Base-by-base conservation (phyloP, 1,140 invertebrate species). In the Dinoponera quadriceps region DNA sequence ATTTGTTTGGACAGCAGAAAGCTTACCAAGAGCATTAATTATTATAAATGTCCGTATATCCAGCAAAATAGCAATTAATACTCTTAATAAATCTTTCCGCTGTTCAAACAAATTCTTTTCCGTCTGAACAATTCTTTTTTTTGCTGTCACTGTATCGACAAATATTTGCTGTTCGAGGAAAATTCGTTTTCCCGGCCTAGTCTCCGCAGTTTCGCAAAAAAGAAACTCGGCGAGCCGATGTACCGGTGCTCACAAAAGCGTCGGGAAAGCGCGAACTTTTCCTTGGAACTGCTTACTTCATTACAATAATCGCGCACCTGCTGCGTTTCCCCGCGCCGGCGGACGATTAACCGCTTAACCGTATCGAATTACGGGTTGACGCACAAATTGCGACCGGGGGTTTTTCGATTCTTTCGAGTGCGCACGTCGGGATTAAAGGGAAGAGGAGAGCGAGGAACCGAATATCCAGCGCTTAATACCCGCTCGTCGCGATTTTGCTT, bases 181-280 rank as follows among this genome's bases (percentile, higher is more conserved):
- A n/a, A n/a, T n/a, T n/a, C n/a, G n/a, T n/a, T n/a, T n/a, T n/a
- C n/a, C n/a, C n/a, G n/a, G n/a, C n/a, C n/a, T n/a, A 77, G 48
- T 77, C 54, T 66, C n/a, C 29, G 14, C 73, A 25, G 14, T 66
- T 16, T 29, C 33, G 49, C 38, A 63, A 57, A 57, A 71, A 62
- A 27, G 5, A 82, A 54, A 55, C 38, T 49, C 33, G 14, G 25
- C 55, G 29, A 33, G 2, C n/a, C 33, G 65, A 57, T n/a, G 48
- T 14, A n/a, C 29, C 49, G 14, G n/a, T 1, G 27, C 59, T 22
- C 27, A 22, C 27, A 9, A 51, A 75, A 78, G 63, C 44, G 57
- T 38, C 33, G 48, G 29, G 49, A 80, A 80, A 80, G 22, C 55
- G 51, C 68, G 71, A 71, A 80, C 75, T 71, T 69, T 71, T 80